Evolutionary conservation across 2,888 invertebrate genomes (phyloP), one percentile per base, ranked within the genome.

Genomic region (Cyrtodaria siliqua): DNA sequence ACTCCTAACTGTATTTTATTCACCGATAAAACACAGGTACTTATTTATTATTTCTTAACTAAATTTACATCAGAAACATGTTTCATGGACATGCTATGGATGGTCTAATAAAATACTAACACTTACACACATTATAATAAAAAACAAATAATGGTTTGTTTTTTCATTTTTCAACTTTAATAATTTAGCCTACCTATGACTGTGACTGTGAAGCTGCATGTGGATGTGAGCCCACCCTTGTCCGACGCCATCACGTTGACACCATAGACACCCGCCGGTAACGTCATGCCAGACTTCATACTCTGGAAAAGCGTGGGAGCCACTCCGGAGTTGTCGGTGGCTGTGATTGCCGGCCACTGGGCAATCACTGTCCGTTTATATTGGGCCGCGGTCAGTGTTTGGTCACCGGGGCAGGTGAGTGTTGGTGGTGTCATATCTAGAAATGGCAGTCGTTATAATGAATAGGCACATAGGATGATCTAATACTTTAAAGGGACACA

Each of bases 241-340:
- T 87, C 87, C 24, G 78, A 79, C 24, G 87, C 88, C 44, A 79
- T 68, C n/a, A 82, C 83, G 49, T 67, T 82, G 42, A 89, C 85
- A 1, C 79, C 60, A 64, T 87, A 84, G 8, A 71, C 53, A 9
- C 88, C 88, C 40, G 75, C 77, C 38, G 61, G 66, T 2, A 89
- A 70, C 0, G 72, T 82, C 27, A 76, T 72, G 16, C 87, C 87
- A 52, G 83, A 78, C 55, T 64, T 73, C 83, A 86, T 72, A 33
- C 75, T 84, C 71, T 83, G 83, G 20, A 80, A 63, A 8, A 87
- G 42, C 8, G 66, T 79, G 2, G 86, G 85, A 14, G 61, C 27
- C 9, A 59, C 18, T 1, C 86, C 87, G 14, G 86, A 83, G 80
- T 86, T 89, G 69, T 89, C 88, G 14, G 77, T 70, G 26, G 77